Conservation (phyloP, 2,113 vertebrate genomes). For the Urocolius indicus region DNA sequence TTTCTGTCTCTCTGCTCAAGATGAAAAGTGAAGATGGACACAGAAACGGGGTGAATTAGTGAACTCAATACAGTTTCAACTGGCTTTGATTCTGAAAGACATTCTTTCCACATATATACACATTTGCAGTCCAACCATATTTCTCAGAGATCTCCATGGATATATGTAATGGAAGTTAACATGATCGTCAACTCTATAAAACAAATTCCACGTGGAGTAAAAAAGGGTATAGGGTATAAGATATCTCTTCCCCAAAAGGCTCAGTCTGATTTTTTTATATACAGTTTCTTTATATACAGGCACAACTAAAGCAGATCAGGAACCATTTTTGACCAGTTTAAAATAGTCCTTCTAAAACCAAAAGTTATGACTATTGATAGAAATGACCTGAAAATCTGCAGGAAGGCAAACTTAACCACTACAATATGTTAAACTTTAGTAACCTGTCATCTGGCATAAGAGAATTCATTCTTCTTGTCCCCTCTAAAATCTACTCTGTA, state of each 20-base stretch:
- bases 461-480: not conserved
- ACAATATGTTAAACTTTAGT: not conserved
- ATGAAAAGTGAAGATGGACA: not conserved
- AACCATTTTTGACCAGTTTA: not conserved
- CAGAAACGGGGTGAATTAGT: not conserved
- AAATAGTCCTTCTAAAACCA: not conserved
- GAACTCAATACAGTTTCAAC: constrained; percentile 14
- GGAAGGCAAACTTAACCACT: not conserved
- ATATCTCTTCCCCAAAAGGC: not conserved
- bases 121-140: constrained; percentile 16
- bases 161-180: constrained; percentile 29
- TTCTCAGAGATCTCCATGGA: constrained; percentile 42
- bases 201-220: constrained; percentile 21
- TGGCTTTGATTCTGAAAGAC: not conserved
- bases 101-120: not conserved
- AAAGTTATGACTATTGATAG: not conserved
- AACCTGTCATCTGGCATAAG: not conserved
- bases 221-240: not conserved
- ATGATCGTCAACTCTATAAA: constrained; percentile 10
- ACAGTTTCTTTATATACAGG: not conserved
- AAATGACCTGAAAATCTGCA: not conserved
- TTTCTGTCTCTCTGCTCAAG: not conserved
- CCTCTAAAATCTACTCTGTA: not conserved
- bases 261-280: constrained; percentile 24
- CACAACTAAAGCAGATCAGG: not conserved